Conservation (phyloP, 2,113 vertebrate species). For the Antennarius striatus region DNA sequence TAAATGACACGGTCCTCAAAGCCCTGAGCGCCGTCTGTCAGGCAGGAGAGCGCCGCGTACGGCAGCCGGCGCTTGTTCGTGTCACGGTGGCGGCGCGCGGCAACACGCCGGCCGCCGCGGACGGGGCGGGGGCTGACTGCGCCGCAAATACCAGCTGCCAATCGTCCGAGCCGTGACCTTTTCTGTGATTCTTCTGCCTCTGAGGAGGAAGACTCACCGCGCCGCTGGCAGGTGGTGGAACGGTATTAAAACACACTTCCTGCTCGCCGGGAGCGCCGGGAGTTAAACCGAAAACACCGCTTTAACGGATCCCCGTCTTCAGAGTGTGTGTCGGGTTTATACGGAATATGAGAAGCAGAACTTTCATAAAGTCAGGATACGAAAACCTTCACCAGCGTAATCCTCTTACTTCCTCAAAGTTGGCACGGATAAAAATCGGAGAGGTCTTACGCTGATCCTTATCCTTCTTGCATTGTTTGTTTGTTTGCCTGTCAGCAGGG, state of each 20-base stretch:
- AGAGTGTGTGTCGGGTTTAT: no score
- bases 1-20: conserved; percentile 21
- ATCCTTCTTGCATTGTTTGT: no score
- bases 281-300: no score
- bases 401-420: no score
- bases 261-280: no score
- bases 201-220: conserved; percentile 34
- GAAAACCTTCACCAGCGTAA: no score
- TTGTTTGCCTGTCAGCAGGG: no score
- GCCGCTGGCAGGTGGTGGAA: conserved; percentile 27
- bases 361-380: no score
- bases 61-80: conserved; percentile 33
- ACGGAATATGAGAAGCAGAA: no score
- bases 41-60: conserved; percentile 14
- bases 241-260: not conserved
- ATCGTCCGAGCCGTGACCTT: conserved; percentile 66
- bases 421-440: no score
- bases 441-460: no score
- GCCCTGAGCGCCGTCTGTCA: conserved; percentile 33
- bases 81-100: conserved; percentile 30
- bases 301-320: no score
- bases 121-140: conserved; percentile 42
- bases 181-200: conserved; percentile 57
- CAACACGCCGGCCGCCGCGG: conserved; percentile 25
- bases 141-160: conserved; percentile 75